A percentile compares a stretch with the other conserved stretches of the same genome.
These are phyloP conservation scores for Echinops telfairi DNA, from an alignment of 2,113 vertebrate genomes.

Conservation along the genomic window DNA sequence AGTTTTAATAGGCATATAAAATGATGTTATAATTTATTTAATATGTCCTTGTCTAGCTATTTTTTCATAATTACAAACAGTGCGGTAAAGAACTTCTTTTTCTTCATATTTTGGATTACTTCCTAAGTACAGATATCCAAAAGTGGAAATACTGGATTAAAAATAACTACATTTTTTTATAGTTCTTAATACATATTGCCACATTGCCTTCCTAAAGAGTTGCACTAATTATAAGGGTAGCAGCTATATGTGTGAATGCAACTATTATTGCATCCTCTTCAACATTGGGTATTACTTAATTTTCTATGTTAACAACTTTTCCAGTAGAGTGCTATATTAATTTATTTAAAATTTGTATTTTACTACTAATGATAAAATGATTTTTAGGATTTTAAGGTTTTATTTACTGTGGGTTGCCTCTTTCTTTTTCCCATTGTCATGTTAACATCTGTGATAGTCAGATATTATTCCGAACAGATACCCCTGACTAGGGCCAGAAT, in stretches of 20 bases:
- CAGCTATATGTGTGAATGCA: neutral
- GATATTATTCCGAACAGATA: too few species aligned
- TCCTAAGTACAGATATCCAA: conserved; percentile 46
- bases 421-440: too few species aligned
- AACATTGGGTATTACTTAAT: neutral
- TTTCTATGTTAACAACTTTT: conserved; percentile 53
- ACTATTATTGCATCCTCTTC: neutral
- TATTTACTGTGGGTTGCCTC: too few species aligned
- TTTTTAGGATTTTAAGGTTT: too few species aligned
- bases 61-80: conserved; percentile 60
- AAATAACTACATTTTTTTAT: conserved; percentile 53
- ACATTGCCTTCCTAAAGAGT: conserved; percentile 50
- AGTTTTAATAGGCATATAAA: conserved; percentile 52
- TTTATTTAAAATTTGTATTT: too few species aligned
- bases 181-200: conserved; percentile 8
- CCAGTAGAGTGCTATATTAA: neutral
- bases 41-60: conserved; percentile 4
- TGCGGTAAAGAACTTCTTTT: neutral
- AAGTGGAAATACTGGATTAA: conserved; percentile 61
- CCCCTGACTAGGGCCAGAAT: too few species aligned
- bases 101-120: conserved; percentile 30
- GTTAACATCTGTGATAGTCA: too few species aligned
- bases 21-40: conserved; percentile 37
- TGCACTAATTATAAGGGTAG: neutral
- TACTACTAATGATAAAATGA: too few species aligned